Percentiles rank a stretch among this genome's conserved stretches.
phyloP scores from a whole-genome alignment of 2,113 vertebrate species.

The Cheilinus undulatus region DNA sequence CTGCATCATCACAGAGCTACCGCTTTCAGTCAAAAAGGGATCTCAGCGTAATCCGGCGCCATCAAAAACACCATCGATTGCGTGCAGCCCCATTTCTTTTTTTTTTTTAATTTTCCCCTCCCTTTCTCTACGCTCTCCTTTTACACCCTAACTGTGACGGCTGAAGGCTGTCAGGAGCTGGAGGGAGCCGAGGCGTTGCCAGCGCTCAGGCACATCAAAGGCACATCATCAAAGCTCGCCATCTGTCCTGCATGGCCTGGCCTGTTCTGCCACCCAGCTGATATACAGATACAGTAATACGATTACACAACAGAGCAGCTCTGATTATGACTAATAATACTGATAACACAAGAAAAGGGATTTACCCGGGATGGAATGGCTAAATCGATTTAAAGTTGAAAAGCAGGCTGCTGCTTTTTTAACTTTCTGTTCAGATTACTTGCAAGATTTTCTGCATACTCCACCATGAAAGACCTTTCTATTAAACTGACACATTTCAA shows the following conservation, averaged over 20 bases:
- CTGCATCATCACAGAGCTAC: conserved; percentile 30
- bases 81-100: conserved; percentile 18
- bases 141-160: conserved; percentile 38
- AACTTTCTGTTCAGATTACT: neutral
- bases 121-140: conserved; percentile 5
- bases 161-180: conserved; percentile 49
- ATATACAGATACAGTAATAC: conserved; percentile 23
- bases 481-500: too few species aligned
- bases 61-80: conserved; percentile 45
- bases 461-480: neutral
- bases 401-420: neutral
- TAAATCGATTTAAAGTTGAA: neutral
- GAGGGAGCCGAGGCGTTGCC: conserved; percentile 32
- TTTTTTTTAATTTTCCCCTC: neutral
- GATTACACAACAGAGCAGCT: neutral
- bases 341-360: neutral
- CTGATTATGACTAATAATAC: neutral
- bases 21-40: conserved; percentile 27
- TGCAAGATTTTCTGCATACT: neutral
- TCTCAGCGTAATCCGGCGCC: conserved; percentile 52
- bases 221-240: conserved; percentile 58
- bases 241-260: conserved; percentile 57
- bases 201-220: conserved; percentile 67
- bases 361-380: neutral
- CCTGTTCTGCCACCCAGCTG: conserved; percentile 14